These are phyloP conservation scores for Eulemur rubriventer DNA, from an alignment of 2,797 vertebrate genomes.

Conservation along the genomic window DNA sequence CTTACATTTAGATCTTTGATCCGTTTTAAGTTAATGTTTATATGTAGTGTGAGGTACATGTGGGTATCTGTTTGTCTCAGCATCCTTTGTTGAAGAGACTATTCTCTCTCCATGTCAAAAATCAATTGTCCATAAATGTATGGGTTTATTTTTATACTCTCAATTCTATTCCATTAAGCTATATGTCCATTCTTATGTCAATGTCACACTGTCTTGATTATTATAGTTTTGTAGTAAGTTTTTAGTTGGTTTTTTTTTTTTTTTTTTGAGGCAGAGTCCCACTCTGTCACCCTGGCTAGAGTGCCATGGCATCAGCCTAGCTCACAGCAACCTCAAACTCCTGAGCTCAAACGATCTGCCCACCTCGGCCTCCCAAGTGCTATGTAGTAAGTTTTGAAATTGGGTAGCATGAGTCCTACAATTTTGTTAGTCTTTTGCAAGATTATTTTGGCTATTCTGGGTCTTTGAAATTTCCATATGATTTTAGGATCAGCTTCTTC, in stretches of 20 bases:
- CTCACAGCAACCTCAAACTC: too few species aligned
- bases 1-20: not conserved
- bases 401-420: not conserved
- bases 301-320: too few species aligned
- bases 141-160: not conserved
- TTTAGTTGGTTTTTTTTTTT: not conserved
- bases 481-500: not conserved
- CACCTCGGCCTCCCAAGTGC: too few species aligned
- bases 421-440: not conserved
- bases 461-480: not conserved
- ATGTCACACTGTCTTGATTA: not conserved
- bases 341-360: too few species aligned
- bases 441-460: not conserved
- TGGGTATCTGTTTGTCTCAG: not conserved
- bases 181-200: not conserved
- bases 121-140: not conserved
- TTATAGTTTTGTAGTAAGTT: not conserved
- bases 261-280: too few species aligned
- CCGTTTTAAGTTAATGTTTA: not conserved
- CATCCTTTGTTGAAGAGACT: not conserved
- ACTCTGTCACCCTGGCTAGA: too few species aligned
- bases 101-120: not conserved
- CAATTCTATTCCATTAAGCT: not conserved
- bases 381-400: not conserved
- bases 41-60: not conserved